Percentiles rank a stretch among this genome's conserved stretches.
phyloP scores from a whole-genome alignment of 1,140 invertebrate species.

The Ectropis grisescens region DNA sequence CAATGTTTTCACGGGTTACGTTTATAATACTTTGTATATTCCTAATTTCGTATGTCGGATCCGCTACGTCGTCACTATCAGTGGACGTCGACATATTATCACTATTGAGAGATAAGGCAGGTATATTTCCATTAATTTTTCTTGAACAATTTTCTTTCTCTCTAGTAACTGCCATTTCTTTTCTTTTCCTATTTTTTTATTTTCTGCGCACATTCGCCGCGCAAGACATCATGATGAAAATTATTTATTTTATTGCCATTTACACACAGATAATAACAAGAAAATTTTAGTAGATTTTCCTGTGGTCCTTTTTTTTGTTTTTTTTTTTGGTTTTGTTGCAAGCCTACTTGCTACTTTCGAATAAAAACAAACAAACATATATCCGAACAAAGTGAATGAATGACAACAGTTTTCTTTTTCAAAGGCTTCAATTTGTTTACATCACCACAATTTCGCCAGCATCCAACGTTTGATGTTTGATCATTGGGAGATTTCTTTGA shows the following conservation, averaged over 20 bases:
- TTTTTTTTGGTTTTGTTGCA: too few relatives aligned
- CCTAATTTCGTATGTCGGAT: slow-evolving; percentile 83
- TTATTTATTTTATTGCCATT: too few relatives aligned
- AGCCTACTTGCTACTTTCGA: too few relatives aligned
- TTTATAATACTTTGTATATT: slow-evolving; percentile 94
- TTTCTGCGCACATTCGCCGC: slow-evolving; percentile 49
- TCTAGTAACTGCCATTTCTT: slow-evolving; percentile 66
- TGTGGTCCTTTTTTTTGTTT: too few relatives aligned
- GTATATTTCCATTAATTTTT: slow-evolving; percentile 71
- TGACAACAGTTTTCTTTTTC: too few relatives aligned
- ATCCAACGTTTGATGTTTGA: too few relatives aligned
- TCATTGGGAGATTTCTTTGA: too few relatives aligned
- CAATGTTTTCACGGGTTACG: slow-evolving; percentile 92
- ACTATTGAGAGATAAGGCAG: slow-evolving; percentile 65
- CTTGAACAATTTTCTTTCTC: slow-evolving; percentile 67
- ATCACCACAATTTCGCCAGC: too few relatives aligned
- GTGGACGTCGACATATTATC: slow-evolving; percentile 71
- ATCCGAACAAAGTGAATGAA: too few relatives aligned
- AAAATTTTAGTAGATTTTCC: background rate
- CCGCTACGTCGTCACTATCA: slow-evolving; percentile 72
- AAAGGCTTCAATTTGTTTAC: too few relatives aligned
- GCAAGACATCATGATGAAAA: slow-evolving; percentile 19
- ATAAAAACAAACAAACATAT: too few relatives aligned
- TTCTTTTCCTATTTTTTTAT: slow-evolving; percentile 46
- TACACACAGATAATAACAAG: background rate